Conservation (phyloP, 2,113 vertebrate species). For the Tragelaphus scriptus region DNA sequence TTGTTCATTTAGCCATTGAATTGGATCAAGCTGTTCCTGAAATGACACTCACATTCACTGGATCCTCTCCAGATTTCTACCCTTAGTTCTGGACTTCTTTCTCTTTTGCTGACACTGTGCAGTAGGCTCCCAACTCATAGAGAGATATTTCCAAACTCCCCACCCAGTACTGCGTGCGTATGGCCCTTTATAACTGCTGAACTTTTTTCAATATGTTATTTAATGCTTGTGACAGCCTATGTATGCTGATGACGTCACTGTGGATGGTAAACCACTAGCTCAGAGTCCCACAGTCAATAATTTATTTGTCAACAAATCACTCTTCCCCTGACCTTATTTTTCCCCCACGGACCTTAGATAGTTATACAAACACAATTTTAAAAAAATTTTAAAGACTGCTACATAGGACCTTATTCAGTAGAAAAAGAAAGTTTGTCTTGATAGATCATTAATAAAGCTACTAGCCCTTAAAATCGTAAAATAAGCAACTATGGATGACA, state of each 20-base stretch:
- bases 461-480: neutral
- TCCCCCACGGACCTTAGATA: neutral
- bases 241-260: neutral
- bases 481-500: neutral
- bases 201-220: neutral
- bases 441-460: neutral
- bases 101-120: neutral
- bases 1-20: neutral
- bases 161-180: neutral
- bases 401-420: neutral
- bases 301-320: constrained; percentile 1
- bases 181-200: neutral
- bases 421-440: neutral
- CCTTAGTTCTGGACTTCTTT: neutral
- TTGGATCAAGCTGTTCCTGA: neutral
- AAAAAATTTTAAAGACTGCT: neutral
- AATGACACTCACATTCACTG: neutral
- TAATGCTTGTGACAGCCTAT: neutral
- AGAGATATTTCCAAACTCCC: neutral
- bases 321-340: neutral
- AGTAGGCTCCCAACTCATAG: neutral
- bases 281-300: neutral
- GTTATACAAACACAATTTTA: neutral
- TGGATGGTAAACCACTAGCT: neutral
- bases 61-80: neutral